Evolutionary conservation across 2,113 vertebrate species (phyloP).

Genomic region (Catharus minimus): DNA sequence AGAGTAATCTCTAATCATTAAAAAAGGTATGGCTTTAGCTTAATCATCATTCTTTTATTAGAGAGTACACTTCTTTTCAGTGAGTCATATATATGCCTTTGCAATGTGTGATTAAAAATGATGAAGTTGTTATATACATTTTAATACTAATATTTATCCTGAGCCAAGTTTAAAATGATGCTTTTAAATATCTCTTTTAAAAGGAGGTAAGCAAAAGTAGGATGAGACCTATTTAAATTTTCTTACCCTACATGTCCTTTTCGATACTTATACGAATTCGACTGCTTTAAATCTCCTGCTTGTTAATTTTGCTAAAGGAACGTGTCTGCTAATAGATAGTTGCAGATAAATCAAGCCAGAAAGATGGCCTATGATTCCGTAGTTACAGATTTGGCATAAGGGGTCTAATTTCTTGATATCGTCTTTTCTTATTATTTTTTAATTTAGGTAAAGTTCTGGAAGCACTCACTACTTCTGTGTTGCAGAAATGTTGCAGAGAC

Average conservation of each 20-base stretch:
- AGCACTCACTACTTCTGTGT: not conserved
- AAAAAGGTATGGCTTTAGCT: not conserved
- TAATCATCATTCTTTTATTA: not conserved
- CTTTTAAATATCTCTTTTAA: not conserved
- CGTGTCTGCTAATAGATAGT: not conserved
- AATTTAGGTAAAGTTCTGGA: not conserved
- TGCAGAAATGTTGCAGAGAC: not conserved
- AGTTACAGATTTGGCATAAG: not conserved
- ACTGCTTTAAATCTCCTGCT: not conserved
- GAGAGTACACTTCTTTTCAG: not conserved
- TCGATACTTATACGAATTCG: not conserved
- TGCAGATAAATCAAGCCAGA: not conserved
- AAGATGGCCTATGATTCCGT: not conserved
- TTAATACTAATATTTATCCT: not conserved
- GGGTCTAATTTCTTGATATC: not conserved
- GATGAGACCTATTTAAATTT: not conserved
- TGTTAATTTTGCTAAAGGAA: not conserved
- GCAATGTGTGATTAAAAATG: not conserved
- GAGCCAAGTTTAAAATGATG: not conserved
- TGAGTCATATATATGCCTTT: not conserved
- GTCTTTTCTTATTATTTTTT: not conserved
- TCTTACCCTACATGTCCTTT: not conserved
- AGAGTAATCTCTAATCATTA: not conserved
- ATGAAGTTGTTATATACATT: not conserved
- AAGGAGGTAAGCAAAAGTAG: not conserved